phyloP scores from a whole-genome alignment of 2,113 vertebrate species.

The Ceuthmochares aereus region DNA sequence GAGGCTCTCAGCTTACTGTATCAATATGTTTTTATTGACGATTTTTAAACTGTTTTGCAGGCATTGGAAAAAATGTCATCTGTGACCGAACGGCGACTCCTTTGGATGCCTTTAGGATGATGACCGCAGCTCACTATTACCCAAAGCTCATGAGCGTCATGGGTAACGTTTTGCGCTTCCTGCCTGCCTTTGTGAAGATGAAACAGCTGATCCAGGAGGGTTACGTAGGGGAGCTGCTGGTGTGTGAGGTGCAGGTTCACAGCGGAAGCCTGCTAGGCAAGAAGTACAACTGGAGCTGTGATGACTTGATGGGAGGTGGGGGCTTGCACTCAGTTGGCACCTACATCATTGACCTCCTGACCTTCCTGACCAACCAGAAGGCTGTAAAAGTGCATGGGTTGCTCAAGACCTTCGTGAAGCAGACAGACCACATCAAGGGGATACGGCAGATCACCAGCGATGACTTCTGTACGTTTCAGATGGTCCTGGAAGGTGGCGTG shows the following conservation, averaged over 20 bases:
- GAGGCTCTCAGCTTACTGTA: neutral
- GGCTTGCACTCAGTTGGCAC: conserved; percentile 97
- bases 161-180: conserved; percentile 96
- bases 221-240: conserved; percentile 92
- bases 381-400: conserved; percentile 93
- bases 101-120: conserved; percentile 96
- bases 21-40: neutral
- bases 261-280: conserved; percentile 94
- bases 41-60: conserved; percentile 62
- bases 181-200: conserved; percentile 95
- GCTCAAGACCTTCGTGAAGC: conserved; percentile 97
- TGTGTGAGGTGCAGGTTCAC: conserved; percentile 98
- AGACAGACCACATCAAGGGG: conserved; percentile 95
- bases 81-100: conserved; percentile 96
- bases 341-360: conserved; percentile 97
- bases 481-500: conserved; percentile 93
- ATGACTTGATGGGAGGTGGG: conserved; percentile 96
- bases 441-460: conserved; percentile 99
- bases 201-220: conserved; percentile 96
- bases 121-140: conserved; percentile 97
- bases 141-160: conserved; percentile 99
- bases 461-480: conserved; percentile 98
- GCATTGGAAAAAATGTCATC: conserved; percentile 98
- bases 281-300: conserved; percentile 99
- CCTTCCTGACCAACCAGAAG: conserved; percentile 93